Base-by-base conservation (phyloP, 2,797 vertebrate genomes). In the Pangasius krempfi region DNA sequence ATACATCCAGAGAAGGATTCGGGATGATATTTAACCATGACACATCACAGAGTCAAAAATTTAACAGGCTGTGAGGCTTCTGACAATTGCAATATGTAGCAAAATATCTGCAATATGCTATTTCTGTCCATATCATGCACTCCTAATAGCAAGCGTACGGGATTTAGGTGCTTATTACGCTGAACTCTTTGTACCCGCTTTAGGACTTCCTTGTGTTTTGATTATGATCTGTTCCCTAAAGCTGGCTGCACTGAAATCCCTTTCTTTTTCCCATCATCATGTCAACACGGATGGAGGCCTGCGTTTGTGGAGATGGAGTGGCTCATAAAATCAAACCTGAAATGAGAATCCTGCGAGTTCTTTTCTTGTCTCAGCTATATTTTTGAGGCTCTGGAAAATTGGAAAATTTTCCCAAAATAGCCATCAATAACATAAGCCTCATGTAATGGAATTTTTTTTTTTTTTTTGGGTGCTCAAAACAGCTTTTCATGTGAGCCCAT, bases 371-470 rank as follows among this genome's bases (percentile, higher is more conserved):
- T 83, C 58, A 0, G 81, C 81, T 66, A 66, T 84, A 30, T 66
- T 47, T 82, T 66, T 30, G 16, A 50, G 40, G 40, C 44, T 5
- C 27, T 84, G 81, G 22, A 44, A 83, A 83, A 83, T 83, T 47
- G 27, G 40, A 84, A 66, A 50, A 20, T 37, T 66, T 66, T 84
- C 44, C 60, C 40, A 50, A 84, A 84, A 84, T 84, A 84, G 40
- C 44, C 40, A 50, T 84, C 60, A 84, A 66, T 66, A 62, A 62
- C 25, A 9, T 16, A 27, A 10, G 60, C 27, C 3, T 0, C 5
- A 18, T 4, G 4, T 84, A 50, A 50, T 84, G 40, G 25, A 30
- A n/a, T n/a, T 64, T 83, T 84, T 56, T 70, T 40, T 81, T 40
- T 16, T 76, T 70, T 40, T 81, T 27, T 16, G 3, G 37, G 30